A percentile compares a stretch with the other conserved stretches of the same genome.
phyloP scores from a whole-genome alignment of 2,113 vertebrate genomes.

The Tragelaphus scriptus region DNA sequence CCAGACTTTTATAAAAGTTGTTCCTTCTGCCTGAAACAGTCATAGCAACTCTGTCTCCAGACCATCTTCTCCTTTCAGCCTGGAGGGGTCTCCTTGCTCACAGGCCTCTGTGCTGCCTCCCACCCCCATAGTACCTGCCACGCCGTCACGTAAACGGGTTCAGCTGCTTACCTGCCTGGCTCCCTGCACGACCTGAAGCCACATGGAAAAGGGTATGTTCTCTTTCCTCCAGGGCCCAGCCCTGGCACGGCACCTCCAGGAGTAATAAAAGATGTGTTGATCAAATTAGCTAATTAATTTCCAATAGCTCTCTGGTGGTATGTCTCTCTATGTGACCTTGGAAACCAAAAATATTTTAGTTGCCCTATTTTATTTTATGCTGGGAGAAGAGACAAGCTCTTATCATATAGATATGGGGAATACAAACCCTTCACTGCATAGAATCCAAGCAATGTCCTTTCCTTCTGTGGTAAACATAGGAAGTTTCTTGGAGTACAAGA shows the following conservation, averaged over 20 bases:
- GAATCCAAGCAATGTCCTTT: not conserved
- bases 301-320: not conserved
- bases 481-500: not conserved
- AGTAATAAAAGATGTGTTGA: not conserved
- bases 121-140: accelerated
- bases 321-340: not conserved
- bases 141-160: accelerated
- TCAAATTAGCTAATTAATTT: not conserved
- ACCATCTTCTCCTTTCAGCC: not conserved
- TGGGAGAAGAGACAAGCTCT: not conserved
- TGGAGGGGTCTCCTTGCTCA: not conserved
- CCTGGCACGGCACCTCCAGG: not conserved
- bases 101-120: accelerated
- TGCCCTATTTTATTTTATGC: not conserved
- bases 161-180: not conserved
- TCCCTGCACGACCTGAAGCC: accelerated
- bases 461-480: not conserved
- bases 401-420: not conserved
- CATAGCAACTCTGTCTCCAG: not conserved
- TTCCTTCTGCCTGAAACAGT: not conserved
- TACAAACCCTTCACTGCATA: not conserved
- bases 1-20: not conserved
- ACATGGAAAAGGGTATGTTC: accelerated
- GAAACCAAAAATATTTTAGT: not conserved
- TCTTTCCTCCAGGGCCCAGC: not conserved